Base-by-base conservation (phyloP, 2,797 vertebrate genomes). In the Eremophila alpestris region DNA sequence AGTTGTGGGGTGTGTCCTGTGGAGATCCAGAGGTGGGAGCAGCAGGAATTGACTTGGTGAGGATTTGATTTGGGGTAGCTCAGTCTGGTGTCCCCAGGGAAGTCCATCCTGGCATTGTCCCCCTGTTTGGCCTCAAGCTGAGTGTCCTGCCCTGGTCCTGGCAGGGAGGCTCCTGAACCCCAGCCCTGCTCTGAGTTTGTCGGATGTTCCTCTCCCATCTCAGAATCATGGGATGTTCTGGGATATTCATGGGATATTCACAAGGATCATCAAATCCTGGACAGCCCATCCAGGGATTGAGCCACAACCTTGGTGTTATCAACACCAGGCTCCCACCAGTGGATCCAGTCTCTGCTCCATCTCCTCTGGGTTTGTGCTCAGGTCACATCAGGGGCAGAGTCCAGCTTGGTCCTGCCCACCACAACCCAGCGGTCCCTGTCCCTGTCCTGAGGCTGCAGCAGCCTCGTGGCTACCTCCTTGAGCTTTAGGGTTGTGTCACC, bases 201-300 rank as follows among this genome's bases (percentile, higher is more conserved):
- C 23, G 40, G 7, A 27, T 3, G 1, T 69, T 73, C 27, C 21
- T 65, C 24, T 88, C 54, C 60, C 10, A 0, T 32, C 38, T 21
- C 55, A 23, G 68, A 38, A 46, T 13, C 10, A 0, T 1, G 14
- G 40, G 20, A 38, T 30, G 0, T 51, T 16, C 55, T 10, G 54
- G 19, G 54, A n/a, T n/a, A n/a, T 55, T 22, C 54, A n/a, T 17
- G 56, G 56, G 34, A 26, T 24, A 4, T 15, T 40, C 38, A 4
- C 79, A 7, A 9, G 48, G 79, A 26, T 30, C 24, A 8, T 24
- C 36, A 22, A 0, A 32, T 41, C 59, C 10, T 21, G 59, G 19
- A 7, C 2, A 0, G 27, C 22, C 46, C 34, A 15, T 12, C 4
- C 77, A 10, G 45, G 77, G 24, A 0, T 0, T 10, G 16, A 20